Percentiles rank a stretch among this genome's conserved stretches.
These are phyloP conservation scores for Drosophila hamatofila DNA, from an alignment of 2,888 invertebrate species.

Conservation along the genomic window DNA sequence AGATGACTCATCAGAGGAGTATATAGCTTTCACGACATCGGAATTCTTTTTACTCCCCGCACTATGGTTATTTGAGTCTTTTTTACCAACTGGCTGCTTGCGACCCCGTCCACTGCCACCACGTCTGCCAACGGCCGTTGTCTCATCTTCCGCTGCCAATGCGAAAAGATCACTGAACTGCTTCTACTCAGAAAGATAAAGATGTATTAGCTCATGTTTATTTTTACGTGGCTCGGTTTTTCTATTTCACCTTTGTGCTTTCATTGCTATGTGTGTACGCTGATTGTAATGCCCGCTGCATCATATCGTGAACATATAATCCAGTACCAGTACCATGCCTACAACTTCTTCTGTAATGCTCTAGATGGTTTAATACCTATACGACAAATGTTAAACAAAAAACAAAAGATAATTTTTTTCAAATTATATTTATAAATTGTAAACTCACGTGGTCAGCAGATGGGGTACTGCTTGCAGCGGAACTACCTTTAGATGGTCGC, in stretches of 20 bases:
- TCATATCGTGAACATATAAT: constrained; percentile 94
- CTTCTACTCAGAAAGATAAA: constrained; percentile 86
- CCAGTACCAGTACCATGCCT: constrained; percentile 88
- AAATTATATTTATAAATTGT: background rate
- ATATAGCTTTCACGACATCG: constrained; percentile 86
- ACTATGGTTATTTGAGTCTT: constrained; percentile 85
- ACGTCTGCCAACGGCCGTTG: constrained; percentile 88
- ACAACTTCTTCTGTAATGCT: constrained; percentile 93
- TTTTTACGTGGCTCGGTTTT: background rate
- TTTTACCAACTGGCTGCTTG: constrained; percentile 87
- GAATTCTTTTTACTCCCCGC: constrained; percentile 85
- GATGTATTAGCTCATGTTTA: background rate
- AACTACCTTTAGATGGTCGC: constrained; percentile 91
- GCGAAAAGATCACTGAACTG: constrained; percentile 96
- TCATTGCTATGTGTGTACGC: constrained; percentile 95
- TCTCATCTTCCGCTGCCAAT: constrained; percentile 95
- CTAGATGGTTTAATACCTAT: constrained; percentile 95
- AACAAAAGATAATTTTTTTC: no score
- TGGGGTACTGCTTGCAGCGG: constrained; percentile 89
- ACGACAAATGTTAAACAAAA: constrained; percentile 32
- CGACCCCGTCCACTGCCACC: constrained; percentile 88
- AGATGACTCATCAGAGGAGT: constrained; percentile 92
- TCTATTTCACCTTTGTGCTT: constrained; percentile 89
- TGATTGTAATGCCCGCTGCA: constrained; percentile 96
- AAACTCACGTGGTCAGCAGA: constrained; percentile 90